Percentiles rank a stretch among this genome's conserved stretches.
Evolutionary conservation across 2,888 invertebrate genomes (phyloP).

Genomic region (Cheilosia pagana): DNA sequence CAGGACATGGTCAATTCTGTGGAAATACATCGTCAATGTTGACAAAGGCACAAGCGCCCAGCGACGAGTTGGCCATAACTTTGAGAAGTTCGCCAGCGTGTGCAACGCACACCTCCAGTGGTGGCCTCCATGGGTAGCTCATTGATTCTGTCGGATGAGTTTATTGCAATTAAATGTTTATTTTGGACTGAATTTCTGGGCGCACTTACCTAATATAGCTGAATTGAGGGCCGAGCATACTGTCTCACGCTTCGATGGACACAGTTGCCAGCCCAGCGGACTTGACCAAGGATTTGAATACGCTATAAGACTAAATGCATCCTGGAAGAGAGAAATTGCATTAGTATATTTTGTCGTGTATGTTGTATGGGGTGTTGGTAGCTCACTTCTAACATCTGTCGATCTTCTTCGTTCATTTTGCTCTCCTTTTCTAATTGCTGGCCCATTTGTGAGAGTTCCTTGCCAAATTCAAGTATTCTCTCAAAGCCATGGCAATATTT

Average conservation of each 20-base stretch:
- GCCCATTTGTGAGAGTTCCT: slow-evolving; percentile 96
- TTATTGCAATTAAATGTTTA: background rate
- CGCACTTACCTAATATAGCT: slow-evolving; percentile 94
- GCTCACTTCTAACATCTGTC: slow-evolving; percentile 94
- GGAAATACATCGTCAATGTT: slow-evolving; percentile 92
- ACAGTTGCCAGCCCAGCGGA: slow-evolving; percentile 97
- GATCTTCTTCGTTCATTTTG: slow-evolving; percentile 90
- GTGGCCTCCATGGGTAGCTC: slow-evolving; percentile 95
- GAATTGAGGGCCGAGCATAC: slow-evolving; percentile 98
- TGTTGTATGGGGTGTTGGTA: too few species aligned
- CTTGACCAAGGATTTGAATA: slow-evolving; percentile 99
- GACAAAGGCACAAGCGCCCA: slow-evolving; percentile 98
- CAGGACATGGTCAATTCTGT: slow-evolving; percentile 83
- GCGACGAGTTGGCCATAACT: slow-evolving; percentile 94
- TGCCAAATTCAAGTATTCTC: slow-evolving; percentile 96
- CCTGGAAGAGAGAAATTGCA: slow-evolving; percentile 85
- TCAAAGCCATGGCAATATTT: slow-evolving; percentile 89
- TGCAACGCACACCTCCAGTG: slow-evolving; percentile 95
- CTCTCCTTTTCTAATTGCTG: slow-evolving; percentile 92
- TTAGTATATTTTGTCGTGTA: background rate
- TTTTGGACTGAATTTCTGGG: too few species aligned
- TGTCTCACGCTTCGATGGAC: slow-evolving; percentile 96
- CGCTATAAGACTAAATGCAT: slow-evolving; percentile 98
- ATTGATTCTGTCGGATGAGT: slow-evolving; percentile 90
- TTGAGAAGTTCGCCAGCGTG: slow-evolving; percentile 95